Base-by-base conservation (phyloP, 2,113 vertebrate genomes). In the Ophiodon elongatus region DNA sequence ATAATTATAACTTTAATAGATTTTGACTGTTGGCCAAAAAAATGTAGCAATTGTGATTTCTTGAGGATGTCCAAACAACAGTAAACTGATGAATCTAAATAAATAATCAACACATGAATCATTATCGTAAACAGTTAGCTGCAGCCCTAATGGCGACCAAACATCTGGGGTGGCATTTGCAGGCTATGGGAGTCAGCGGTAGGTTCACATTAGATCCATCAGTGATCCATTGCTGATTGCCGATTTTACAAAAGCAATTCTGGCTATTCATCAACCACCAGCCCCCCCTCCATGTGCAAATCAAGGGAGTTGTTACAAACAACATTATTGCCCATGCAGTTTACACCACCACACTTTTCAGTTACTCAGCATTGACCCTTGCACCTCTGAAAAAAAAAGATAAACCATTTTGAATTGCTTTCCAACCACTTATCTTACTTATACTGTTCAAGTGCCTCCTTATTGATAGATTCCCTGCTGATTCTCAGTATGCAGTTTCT, bases 341-440 rank as follows among this genome's bases (percentile, higher is more conserved):
- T 75, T 73, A 77, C 23, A 41, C 39, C 5, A 6, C 31, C 3
- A 60, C 47, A 25, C 14, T 59, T 68, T 47, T 71, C 39, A 50
- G 43, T 70, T 79, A 71, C 66, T 76, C 66, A 62, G 19, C 56
- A 78, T 1, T 85, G 76, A 85, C 64, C 17, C 45, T 43, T 21
- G 8, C 41, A 66, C 43, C 73, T 87, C 50, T 39, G 67, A 69
- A 86, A 71, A 81, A 67, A 70, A 74, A 47, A 35, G 2, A 47
- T 63, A 33, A 62, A 39, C 60, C 33, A 45, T 67, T 69, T 59
- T 78, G 1, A 76, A 77, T 47, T 21, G n/a, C 70, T 77, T 66
- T 65, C 43, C 57, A 45, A 0, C 31, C 54, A 71, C 45, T 62
- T 33, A 43, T 76, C 69, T 75, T 50, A 31, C 60, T 84, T 31